Conservation (phyloP, 2,113 vertebrate species). For the Gallinago paraguaiae region DNA sequence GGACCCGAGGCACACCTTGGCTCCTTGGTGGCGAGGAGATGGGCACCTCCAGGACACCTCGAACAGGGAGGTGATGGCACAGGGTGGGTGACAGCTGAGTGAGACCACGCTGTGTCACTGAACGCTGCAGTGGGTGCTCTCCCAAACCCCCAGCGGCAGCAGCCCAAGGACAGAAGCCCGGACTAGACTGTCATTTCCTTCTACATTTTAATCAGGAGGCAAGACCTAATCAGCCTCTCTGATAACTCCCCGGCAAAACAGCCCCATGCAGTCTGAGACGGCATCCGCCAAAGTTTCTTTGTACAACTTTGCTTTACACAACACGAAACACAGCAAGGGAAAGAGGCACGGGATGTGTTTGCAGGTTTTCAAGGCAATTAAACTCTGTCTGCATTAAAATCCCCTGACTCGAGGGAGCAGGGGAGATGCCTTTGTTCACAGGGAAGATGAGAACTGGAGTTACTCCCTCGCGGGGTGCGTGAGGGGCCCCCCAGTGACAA, state of each 20-base stretch:
- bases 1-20: neutral
- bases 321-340: neutral
- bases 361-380: neutral
- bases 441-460: neutral
- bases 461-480: rapidly evolving
- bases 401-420: neutral
- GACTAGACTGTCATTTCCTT: neutral
- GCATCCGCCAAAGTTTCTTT: neutral
- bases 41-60: neutral
- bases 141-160: neutral
- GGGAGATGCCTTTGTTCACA: neutral
- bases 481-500: neutral
- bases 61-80: rapidly evolving
- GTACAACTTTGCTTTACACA: neutral
- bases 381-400: neutral
- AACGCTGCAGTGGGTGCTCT: rapidly evolving
- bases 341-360: neutral
- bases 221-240: neutral
- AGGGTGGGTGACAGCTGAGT: rapidly evolving
- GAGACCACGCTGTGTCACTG: too few species aligned
- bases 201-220: neutral
- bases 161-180: neutral
- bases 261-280: neutral
- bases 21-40: neutral
- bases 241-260: neutral